These are phyloP conservation scores for Zaprionus kolodkinae DNA, from an alignment of 1,140 invertebrate genomes.

Conservation along the genomic window DNA sequence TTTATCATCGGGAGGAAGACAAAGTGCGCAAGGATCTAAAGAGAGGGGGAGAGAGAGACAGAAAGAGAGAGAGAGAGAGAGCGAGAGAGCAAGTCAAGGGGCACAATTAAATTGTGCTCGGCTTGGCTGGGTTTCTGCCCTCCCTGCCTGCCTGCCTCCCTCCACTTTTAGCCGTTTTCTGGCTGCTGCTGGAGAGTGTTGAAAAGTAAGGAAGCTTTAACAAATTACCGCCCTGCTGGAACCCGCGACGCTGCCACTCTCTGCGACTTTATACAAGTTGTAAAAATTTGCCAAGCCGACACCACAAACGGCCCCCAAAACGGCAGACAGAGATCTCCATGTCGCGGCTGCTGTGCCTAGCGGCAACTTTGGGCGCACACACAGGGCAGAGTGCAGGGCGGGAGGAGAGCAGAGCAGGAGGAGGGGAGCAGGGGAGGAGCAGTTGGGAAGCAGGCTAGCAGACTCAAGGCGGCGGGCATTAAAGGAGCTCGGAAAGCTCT, in stretches of 20 bases:
- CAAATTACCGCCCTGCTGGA: constrained; percentile 83
- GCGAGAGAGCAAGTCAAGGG: constrained; percentile 43
- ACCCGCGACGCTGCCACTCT: constrained; percentile 52
- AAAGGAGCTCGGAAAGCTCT: constrained; percentile 61
- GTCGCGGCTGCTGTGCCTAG: constrained; percentile 53
- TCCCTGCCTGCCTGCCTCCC: no score
- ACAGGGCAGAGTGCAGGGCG: background rate
- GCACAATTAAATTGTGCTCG: constrained; percentile 65
- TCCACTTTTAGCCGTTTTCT: background rate
- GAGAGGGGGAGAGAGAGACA: background rate
- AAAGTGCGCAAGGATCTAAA: constrained; percentile 78
- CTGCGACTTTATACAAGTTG: constrained; percentile 66
- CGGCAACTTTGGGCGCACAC: constrained; percentile 63
- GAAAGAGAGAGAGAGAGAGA: constrained; percentile 19
- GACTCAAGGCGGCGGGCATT: constrained; percentile 44
- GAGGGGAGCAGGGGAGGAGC: no score
- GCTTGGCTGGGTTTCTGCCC: background rate
- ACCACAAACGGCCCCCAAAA: constrained; percentile 48
- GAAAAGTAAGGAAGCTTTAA: constrained; percentile 84
- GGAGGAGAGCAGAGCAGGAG: background rate
- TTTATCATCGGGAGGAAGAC: constrained; percentile 73
- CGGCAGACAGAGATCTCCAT: constrained; percentile 44
- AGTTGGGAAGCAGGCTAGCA: background rate
- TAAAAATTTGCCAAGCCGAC: constrained; percentile 78
- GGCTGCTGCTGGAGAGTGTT: constrained; percentile 57